phyloP scores from a whole-genome alignment of 2,113 vertebrate species.

The Hylia prasina region DNA sequence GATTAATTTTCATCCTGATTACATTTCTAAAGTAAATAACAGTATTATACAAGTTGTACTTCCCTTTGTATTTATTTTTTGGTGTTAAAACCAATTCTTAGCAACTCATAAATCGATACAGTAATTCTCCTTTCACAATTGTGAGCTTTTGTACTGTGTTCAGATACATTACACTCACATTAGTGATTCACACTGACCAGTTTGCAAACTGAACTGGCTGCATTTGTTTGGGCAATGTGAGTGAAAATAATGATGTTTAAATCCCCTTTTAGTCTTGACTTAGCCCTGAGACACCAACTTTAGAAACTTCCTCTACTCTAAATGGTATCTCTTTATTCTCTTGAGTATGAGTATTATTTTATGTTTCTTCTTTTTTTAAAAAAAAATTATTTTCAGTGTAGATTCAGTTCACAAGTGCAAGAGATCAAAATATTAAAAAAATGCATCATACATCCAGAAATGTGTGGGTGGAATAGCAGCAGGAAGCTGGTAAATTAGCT shows the following conservation, averaged over 20 bases:
- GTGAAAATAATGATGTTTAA: background rate
- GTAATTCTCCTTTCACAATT: background rate
- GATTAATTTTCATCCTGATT: background rate
- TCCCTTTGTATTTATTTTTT: background rate
- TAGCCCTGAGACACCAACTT: background rate
- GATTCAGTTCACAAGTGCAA: background rate
- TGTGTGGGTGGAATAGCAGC: background rate
- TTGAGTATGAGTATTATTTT: background rate
- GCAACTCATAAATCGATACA: background rate
- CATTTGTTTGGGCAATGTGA: background rate
- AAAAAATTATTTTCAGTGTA: background rate
- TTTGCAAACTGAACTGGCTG: background rate
- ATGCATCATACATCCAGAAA: accelerated
- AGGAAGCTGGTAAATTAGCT: background rate
- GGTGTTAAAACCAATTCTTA: background rate
- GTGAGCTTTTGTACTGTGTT: background rate
- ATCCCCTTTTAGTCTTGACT: background rate
- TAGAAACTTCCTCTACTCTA: background rate
- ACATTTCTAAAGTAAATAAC: background rate
- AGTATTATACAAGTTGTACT: background rate
- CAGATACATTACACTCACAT: background rate
- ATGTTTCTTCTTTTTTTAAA: background rate
- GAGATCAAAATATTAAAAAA: background rate
- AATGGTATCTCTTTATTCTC: background rate
- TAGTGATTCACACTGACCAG: background rate